Conservation (phyloP, 35 echinoderm and acorn worm genomes). For the Patiria miniata region DNA sequence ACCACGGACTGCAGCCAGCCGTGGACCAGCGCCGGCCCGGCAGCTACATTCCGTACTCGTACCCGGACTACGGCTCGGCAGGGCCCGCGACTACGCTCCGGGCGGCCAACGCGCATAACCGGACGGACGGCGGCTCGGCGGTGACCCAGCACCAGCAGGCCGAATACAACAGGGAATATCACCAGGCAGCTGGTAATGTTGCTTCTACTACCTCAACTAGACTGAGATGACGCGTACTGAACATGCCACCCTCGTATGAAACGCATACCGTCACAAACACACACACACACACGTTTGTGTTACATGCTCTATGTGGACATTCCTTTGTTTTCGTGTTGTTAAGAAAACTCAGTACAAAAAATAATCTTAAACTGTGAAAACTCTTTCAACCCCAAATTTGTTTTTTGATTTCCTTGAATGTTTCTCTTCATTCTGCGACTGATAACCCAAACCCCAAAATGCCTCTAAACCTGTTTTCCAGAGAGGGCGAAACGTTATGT, state of each 20-base stretch:
- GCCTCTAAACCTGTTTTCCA: too few relatives aligned
- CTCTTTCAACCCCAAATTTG: too few relatives aligned
- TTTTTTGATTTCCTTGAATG: too few relatives aligned
- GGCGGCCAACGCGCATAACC: conserved; percentile 29
- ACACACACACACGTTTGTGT: too few relatives aligned
- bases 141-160: conserved; percentile 46
- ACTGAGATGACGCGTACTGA: neutral
- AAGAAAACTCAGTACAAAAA: too few relatives aligned
- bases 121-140: conserved; percentile 40
- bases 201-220: neutral
- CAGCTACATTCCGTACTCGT: conserved; percentile 55
- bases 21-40: conserved; percentile 35
- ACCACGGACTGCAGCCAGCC: conserved; percentile 45
- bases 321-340: too few relatives aligned
- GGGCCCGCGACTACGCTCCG: conserved; percentile 58
- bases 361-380: too few relatives aligned
- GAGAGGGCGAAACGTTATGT: too few relatives aligned
- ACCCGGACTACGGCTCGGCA: conserved; percentile 75
- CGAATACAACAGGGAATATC: conserved; percentile 63
- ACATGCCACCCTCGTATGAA: neutral
- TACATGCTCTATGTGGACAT: too few relatives aligned
- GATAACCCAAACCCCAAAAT: too few relatives aligned
- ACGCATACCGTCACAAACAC: neutral
- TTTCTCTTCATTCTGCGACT: too few relatives aligned
- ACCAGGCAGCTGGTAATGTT: conserved; percentile 36